Percentiles rank a stretch among this genome's conserved stretches.
phyloP scores from a whole-genome alignment of 1,140 invertebrate genomes.

The Pinna nobilis region DNA sequence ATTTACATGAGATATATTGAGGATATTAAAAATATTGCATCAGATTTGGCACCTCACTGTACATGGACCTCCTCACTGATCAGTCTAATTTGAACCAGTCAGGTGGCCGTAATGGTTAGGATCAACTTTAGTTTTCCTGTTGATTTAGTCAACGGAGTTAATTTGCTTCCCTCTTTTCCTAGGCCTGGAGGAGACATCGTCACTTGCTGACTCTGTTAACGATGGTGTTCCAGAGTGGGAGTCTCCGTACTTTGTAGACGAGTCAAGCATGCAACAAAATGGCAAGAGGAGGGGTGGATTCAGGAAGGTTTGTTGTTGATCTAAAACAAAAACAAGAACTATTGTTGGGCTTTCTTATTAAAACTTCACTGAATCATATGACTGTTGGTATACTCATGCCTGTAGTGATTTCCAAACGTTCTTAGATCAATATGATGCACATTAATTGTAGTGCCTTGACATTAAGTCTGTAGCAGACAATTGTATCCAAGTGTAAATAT shows the following conservation, averaged over 20 bases:
- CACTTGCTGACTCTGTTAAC: slow-evolving; percentile 17
- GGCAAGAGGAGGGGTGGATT: slow-evolving; percentile 24
- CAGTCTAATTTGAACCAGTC: neutral
- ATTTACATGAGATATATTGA: neutral
- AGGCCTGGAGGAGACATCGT: slow-evolving; percentile 26
- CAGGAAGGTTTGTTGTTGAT: slow-evolving; percentile 27
- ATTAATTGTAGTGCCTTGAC: no score
- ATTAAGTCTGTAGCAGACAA: no score
- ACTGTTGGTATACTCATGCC: no score
- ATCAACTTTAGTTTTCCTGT: neutral
- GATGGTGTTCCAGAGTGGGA: slow-evolving; percentile 36
- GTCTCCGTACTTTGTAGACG: slow-evolving; percentile 41
- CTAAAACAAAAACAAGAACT: no score
- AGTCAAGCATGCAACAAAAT: slow-evolving; percentile 11
- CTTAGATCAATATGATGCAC: no score
- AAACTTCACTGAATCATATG: no score
- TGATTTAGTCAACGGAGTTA: neutral
- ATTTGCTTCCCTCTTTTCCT: slow-evolving; percentile 1
- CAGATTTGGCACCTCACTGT: no score
- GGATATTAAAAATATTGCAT: neutral
- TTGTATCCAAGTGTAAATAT: neutral
- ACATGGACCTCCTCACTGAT: neutral
- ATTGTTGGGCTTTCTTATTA: no score
- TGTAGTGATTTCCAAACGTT: no score
- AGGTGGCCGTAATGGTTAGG: neutral